Base-by-base conservation (phyloP, 2,888 invertebrate species). In the Ichneumoninae sp. region DNA sequence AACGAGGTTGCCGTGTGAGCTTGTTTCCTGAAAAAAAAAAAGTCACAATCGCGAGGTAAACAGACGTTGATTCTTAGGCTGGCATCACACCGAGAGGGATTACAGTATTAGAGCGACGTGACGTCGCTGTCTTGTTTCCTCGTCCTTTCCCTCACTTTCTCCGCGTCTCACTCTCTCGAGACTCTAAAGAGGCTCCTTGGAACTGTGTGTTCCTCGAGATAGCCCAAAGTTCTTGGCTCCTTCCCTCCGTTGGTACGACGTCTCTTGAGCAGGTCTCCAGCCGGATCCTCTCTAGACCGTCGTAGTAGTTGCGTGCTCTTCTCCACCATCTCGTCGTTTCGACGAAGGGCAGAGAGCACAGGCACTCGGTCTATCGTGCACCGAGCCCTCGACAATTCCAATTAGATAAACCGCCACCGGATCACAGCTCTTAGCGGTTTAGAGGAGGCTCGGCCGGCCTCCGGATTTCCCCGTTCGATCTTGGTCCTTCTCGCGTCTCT, bases 101-200 rank as follows among this genome's bases (percentile, higher is more conserved):
- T 93, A 92, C 91, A 90, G 93, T 93, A 93, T 93, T 93, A 93
- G 92, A 16, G 90, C 92, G 90, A 92, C 91, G 92, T 92, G 91
- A 92, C 92, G 92, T 92, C 10, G 8, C 60, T 13, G 22, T 74
- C 52, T 57, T 10, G 57, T 57, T 57, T 26, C 26, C 57, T 57
- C 26, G 26, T 57, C 57, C 57, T 60, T 52, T 50, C 81, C 52
- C 54, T 52, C 65, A 13, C 54, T 16, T 19, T 7, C 22, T 54
- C 66, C 47, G 40, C 47, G 47, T 57, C 77, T 73, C 70, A 75
- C 76, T 74, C 91, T 91, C 44, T 13, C 90, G 90, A 91, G 91
- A 92, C 91, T 93, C 92, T 92, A 91, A 92, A 93, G 91, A 92
- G 92, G 90, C 92, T 92, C 89, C 91, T 92, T 91, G 91, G 90